Evolutionary conservation across 2,113 vertebrate genomes (phyloP).

Genomic region (Corythaixoides concolor): DNA sequence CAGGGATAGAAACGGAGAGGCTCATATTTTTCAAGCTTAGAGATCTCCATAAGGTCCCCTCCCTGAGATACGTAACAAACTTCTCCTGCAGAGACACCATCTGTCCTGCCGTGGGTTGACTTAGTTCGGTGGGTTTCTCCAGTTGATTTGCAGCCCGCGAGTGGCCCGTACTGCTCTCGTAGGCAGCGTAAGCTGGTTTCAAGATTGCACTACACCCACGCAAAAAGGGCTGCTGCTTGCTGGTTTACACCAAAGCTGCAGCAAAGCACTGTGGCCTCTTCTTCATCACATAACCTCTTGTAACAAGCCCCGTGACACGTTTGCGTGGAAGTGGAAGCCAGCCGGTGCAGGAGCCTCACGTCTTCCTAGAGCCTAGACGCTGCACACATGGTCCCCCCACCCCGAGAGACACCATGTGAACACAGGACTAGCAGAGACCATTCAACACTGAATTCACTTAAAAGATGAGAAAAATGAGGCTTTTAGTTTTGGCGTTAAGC

Average conservation of each 20-base stretch:
- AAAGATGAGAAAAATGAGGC: not conserved
- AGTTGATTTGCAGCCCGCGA: not conserved
- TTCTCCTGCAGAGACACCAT: not conserved
- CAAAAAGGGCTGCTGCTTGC: not conserved
- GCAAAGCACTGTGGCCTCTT: not conserved
- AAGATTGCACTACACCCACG: not conserved
- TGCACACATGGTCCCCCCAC: not conserved
- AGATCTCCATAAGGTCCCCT: not conserved
- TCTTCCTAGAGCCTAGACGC: not conserved
- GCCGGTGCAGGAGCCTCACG: not conserved
- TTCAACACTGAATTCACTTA: not conserved
- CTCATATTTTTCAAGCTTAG: not conserved
- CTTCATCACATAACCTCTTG: not conserved
- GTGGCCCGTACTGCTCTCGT: not conserved
- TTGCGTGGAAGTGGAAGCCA: not conserved
- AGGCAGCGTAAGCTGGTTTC: not conserved
- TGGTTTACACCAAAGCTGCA: not conserved
- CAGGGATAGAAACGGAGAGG: not conserved
- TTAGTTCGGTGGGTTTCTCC: not conserved
- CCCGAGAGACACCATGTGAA: not conserved
- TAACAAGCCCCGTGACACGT: not conserved
- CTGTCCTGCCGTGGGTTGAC: not conserved
- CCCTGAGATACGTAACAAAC: not conserved
- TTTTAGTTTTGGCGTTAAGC: rapidly evolving
- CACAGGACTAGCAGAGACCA: not conserved